phyloP scores from a whole-genome alignment of 2,888 invertebrate genomes.

The Nebria salina region DNA sequence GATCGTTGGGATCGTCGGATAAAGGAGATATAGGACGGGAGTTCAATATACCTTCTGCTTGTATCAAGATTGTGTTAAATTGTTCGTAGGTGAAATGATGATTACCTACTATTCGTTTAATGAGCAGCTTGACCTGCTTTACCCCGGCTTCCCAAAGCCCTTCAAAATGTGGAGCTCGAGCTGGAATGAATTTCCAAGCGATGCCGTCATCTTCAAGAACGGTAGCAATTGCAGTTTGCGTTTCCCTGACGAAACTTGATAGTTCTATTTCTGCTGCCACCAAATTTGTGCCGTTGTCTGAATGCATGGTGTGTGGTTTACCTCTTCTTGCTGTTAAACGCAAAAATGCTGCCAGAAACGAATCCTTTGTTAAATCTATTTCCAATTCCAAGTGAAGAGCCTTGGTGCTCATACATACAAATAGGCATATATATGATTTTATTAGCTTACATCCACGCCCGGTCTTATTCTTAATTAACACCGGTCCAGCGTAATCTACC shows the following conservation, averaged over 20 bases:
- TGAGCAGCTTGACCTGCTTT: slow-evolving; percentile 23
- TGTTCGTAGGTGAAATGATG: slow-evolving; percentile 48
- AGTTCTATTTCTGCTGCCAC: slow-evolving; percentile 48
- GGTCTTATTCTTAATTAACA: slow-evolving; percentile 44
- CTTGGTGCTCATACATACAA: slow-evolving; percentile 47
- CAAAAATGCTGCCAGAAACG: slow-evolving; percentile 40
- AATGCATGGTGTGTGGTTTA: slow-evolving; percentile 40
- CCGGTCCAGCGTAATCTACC: slow-evolving; percentile 47
- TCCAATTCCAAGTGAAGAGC: slow-evolving; percentile 48
- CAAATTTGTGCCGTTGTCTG: slow-evolving; percentile 49
- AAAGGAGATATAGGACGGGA: too few relatives aligned
- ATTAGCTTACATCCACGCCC: slow-evolving; percentile 41
- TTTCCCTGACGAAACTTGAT: not conserved
- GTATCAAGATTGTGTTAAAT: slow-evolving; percentile 48
- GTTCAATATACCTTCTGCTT: slow-evolving; percentile 52
- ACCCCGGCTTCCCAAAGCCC: slow-evolving; percentile 51
- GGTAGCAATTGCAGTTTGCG: too few relatives aligned
- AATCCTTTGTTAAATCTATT: slow-evolving; percentile 42
- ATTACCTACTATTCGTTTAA: slow-evolving; percentile 37
- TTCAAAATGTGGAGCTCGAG: slow-evolving; percentile 50
- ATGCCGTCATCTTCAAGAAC: slow-evolving; percentile 27
- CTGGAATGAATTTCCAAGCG: slow-evolving; percentile 49
- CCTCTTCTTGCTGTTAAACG: slow-evolving; percentile 46
- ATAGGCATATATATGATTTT: slow-evolving; percentile 43
- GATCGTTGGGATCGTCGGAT: too few relatives aligned